phyloP scores from a whole-genome alignment of 2,888 invertebrate species.

The Pemphredon lugubris region DNA sequence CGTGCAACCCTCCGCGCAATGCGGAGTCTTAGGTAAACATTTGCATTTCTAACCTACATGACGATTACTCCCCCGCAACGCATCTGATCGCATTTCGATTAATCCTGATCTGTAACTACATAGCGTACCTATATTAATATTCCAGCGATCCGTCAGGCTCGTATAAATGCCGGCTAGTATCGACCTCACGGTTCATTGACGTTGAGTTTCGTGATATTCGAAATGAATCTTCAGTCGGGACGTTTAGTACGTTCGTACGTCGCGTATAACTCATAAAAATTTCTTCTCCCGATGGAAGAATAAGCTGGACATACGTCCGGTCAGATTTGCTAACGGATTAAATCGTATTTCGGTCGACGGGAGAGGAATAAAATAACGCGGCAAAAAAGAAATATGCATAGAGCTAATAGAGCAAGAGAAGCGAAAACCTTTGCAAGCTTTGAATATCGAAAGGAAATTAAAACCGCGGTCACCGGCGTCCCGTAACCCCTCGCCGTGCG shows the following conservation, averaged over 20 bases:
- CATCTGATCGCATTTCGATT: slow-evolving; percentile 65
- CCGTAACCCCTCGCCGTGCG: slow-evolving; percentile 20
- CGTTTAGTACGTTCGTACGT: too few species aligned
- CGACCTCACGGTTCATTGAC: not conserved
- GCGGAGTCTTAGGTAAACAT: slow-evolving; percentile 63
- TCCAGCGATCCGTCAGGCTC: slow-evolving; percentile 20
- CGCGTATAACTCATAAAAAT: too few species aligned
- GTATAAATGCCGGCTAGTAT: slow-evolving; percentile 4
- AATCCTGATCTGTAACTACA: slow-evolving; percentile 57
- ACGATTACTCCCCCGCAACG: slow-evolving; percentile 51
- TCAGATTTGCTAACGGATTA: too few species aligned
- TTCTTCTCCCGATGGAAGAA: too few species aligned
- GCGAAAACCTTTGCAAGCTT: slow-evolving; percentile 42
- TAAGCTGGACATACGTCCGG: too few species aligned
- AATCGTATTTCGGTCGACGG: not conserved
- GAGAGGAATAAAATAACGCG: slow-evolving; percentile 42
- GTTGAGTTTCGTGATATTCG: too few species aligned
- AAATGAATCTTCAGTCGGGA: too few species aligned
- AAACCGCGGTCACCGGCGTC: slow-evolving; percentile 47
- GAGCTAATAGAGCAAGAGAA: slow-evolving; percentile 43
- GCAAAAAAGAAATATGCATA: slow-evolving; percentile 35
- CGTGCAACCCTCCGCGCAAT: slow-evolving; percentile 40
- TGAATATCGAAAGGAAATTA: slow-evolving; percentile 65
- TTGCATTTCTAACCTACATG: slow-evolving; percentile 62
- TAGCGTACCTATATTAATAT: slow-evolving; percentile 48